phyloP scores from a whole-genome alignment of 2,888 invertebrate species.

The Hemaris fuciformis region DNA sequence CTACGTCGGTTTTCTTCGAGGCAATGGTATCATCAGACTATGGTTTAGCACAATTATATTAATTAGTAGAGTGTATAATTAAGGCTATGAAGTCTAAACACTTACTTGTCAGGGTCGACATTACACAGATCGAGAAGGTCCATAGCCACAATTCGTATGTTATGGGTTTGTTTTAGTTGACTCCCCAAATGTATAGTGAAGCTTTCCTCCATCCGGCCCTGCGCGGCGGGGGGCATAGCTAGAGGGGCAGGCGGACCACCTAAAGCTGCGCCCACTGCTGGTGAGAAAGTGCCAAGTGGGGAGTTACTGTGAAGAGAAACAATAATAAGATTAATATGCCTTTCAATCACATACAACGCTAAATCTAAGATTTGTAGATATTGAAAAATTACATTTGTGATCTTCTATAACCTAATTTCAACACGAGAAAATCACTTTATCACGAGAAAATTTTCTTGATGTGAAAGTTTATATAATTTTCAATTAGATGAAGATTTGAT shows the following conservation, averaged over 20 bases:
- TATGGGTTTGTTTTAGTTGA: slow-evolving; percentile 99
- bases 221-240: slow-evolving; percentile 29
- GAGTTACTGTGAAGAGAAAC: slow-evolving; percentile 52
- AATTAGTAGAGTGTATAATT: too few relatives aligned
- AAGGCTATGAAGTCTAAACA: too few relatives aligned
- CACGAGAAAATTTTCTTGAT: too few relatives aligned
- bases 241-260: slow-evolving; percentile 20
- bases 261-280: slow-evolving; percentile 20
- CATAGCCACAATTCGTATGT: slow-evolving; percentile 94
- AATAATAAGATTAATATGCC: not conserved
- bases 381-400: too few relatives aligned
- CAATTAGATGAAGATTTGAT: too few relatives aligned
- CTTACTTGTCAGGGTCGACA: slow-evolving; percentile 50
- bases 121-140: slow-evolving; percentile 84
- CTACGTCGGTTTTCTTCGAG: too few relatives aligned
- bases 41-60: not conserved
- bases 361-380: too few relatives aligned
- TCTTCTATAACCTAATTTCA: too few relatives aligned
- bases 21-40: too few relatives aligned
- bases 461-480: too few relatives aligned
- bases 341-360: too few relatives aligned
- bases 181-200: slow-evolving; percentile 99
- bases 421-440: too few relatives aligned
- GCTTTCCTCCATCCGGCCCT: slow-evolving; percentile 89
- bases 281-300: slow-evolving; percentile 57